phyloP scores from a whole-genome alignment of 2,797 vertebrate species.

The Acomys russatus region DNA sequence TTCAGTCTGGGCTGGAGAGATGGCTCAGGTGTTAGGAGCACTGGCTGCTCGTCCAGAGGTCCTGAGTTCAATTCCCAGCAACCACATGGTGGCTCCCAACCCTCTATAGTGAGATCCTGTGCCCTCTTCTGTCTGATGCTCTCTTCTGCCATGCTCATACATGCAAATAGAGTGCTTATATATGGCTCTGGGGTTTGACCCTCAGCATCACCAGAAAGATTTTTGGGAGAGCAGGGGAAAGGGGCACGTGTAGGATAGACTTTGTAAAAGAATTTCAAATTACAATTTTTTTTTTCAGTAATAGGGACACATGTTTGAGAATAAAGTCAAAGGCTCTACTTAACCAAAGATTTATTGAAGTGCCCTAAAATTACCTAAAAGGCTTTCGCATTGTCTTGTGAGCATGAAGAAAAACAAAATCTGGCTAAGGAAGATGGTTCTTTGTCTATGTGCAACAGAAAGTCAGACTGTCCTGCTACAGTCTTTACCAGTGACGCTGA shows the following conservation, averaged over 20 bases:
- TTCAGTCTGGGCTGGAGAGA: neutral
- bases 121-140: too few species aligned
- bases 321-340: neutral
- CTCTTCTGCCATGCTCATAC: too few species aligned
- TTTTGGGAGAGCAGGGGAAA: neutral
- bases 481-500: conserved; percentile 30
- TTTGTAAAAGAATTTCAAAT: neutral
- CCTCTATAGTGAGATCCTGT: too few species aligned
- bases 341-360: neutral
- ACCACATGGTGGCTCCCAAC: too few species aligned
- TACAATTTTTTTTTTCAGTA: neutral
- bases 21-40: neutral
- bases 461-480: conserved; percentile 12
- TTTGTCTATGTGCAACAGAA: conserved; percentile 40
- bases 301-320: neutral
- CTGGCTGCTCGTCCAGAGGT: neutral
- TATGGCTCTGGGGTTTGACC: neutral
- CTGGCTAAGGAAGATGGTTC: neutral
- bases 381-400: conserved; percentile 54
- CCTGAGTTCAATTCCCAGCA: too few species aligned
- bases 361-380: conserved; percentile 23
- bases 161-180: neutral
- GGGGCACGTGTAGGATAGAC: neutral
- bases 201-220: neutral
- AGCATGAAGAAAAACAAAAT: conserved; percentile 43